These are phyloP conservation scores for Fistularia commersonii DNA, from an alignment of 2,797 vertebrate genomes.

Conservation along the genomic window DNA sequence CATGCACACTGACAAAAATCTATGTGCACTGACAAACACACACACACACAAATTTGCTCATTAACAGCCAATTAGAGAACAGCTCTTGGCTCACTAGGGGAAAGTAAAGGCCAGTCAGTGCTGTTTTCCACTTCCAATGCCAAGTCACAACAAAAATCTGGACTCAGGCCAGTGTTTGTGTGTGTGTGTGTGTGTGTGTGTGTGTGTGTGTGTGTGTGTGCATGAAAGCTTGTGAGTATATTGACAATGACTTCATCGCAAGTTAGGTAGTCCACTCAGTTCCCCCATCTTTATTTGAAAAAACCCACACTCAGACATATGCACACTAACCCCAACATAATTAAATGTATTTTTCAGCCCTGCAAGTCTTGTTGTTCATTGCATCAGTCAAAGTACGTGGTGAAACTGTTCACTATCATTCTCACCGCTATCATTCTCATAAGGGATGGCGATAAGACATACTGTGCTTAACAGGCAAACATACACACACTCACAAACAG, in stretches of 20 bases:
- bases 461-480: conserved; percentile 24
- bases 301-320: conserved; percentile 11
- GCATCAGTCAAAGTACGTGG: conserved; percentile 58
- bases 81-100: conserved; percentile 64
- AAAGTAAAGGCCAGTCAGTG: conserved; percentile 64
- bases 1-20: background rate
- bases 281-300: conserved; percentile 39
- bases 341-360: conserved; percentile 36
- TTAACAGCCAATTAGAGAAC: conserved; percentile 75
- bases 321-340: conserved; percentile 30
- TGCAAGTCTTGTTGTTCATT: conserved; percentile 59
- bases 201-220: conserved; percentile 2
- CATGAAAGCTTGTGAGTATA: conserved; percentile 1
- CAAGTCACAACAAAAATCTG: conserved; percentile 70
- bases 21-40: conserved; percentile 13
- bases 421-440: conserved; percentile 45
- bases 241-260: conserved; percentile 21
- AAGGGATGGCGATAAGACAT: conserved; percentile 41
- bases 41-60: conserved; percentile 44
- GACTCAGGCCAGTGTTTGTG: conserved; percentile 10
- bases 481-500: conserved; percentile 1
- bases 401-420: conserved; percentile 38
- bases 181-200: background rate
- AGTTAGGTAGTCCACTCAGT: conserved; percentile 33
- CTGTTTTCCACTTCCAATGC: conserved; percentile 45